Percentiles rank a stretch among this genome's conserved stretches.
phyloP scores from a whole-genome alignment of 2,113 vertebrate species.

The Myotis brandtii region DNA sequence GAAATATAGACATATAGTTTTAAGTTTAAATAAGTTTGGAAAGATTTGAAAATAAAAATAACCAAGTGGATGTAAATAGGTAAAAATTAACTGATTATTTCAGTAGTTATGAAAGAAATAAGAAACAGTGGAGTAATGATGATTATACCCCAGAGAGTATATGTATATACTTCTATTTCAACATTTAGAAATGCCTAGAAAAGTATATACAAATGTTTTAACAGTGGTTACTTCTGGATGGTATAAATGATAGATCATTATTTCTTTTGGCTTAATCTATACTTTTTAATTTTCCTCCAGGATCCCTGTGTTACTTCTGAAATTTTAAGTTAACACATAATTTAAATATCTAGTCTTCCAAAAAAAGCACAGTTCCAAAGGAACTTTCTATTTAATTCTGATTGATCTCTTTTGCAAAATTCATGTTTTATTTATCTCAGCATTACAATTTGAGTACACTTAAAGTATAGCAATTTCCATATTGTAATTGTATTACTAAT shows the following conservation, averaged over 20 bases:
- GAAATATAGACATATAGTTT: neutral
- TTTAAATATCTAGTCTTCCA: conserved; percentile 5
- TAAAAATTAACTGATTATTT: neutral
- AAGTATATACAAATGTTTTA: neutral
- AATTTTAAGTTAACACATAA: conserved; percentile 19
- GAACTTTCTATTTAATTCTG: neutral
- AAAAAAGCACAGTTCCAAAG: neutral
- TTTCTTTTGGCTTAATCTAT: conserved; percentile 6
- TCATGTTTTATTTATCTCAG: neutral
- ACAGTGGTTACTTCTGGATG: neutral
- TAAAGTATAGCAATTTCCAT: neutral
- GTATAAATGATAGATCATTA: neutral
- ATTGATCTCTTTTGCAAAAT: neutral
- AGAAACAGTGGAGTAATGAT: neutral
- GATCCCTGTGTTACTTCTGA: neutral
- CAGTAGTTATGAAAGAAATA: neutral
- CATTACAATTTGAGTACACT: neutral
- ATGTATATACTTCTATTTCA: neutral
- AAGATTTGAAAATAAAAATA: conserved; percentile 30
- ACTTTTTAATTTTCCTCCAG: neutral
- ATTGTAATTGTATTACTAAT: neutral
- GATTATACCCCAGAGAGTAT: neutral
- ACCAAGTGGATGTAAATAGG: neutral
- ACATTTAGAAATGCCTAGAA: neutral
- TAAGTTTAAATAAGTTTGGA: neutral